Evolutionary conservation across 2,113 vertebrate species (phyloP), one percentile per base, ranked within the genome.

Genomic region (Entomyzon cyanotis): DNA sequence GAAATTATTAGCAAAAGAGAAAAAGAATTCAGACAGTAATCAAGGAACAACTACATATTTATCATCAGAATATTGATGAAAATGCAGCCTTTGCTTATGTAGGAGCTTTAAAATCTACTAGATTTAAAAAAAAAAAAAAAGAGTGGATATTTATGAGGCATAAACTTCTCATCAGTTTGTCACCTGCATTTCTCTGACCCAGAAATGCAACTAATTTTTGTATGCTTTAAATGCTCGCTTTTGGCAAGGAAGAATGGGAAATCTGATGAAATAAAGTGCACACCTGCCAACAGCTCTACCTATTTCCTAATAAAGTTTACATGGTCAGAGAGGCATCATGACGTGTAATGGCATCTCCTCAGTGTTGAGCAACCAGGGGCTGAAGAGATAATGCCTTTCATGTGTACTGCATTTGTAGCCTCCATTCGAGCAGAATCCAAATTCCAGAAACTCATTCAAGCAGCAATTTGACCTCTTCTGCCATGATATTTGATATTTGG

Each of bases 321-420:
- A 3, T 22, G 63, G 17, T 22, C 55, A 58, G 27, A 41, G 31
- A 84, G 25, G 10, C 9, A 59, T 27, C 19, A 10, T 3, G 30
- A 23, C 5, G 41, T 41, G 14, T 15, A 64, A 41, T 35, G 28
- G 7, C 13, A 42, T 63, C 28, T n/a, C 24, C 49, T 63, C 28
- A 44, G 25, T 22, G 20, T 52, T 5, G 3, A 81, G 15, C 9
- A 78, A 7, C 5, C 28, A 60, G 9, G 10, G 11, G 1, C 21
- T 69, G 23, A 17, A 47, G 42, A 74, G 9, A 12, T n/a, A 62
- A 70, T n/a, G 8, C 2, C 10, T 67, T 73, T 89, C 41, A 47
- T 0, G 0, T 7, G 21, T 49, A 21, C 14, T 70, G 27, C 21
- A 31, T 46, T 41, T 56, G 13, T n/a, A 83, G 14, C 12, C 50